These are phyloP conservation scores for Erinaceus europaeus DNA, from an alignment of 2,113 vertebrate genomes.

Conservation along the genomic window DNA sequence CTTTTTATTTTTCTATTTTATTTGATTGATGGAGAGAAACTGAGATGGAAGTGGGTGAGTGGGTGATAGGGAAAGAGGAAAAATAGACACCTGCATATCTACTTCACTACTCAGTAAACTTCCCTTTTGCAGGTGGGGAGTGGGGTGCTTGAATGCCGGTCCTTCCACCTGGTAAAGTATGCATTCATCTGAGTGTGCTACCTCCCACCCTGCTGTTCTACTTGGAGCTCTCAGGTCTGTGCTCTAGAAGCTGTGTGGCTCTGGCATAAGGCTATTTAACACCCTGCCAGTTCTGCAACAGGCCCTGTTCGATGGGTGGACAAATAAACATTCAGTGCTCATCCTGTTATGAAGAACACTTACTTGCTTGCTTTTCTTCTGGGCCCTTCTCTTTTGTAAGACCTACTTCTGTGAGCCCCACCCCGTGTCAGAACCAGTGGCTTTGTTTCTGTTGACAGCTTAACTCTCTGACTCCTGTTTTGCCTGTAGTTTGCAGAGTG, in stretches of 20 bases:
- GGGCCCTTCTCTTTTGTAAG: not conserved
- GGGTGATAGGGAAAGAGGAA: too few species aligned
- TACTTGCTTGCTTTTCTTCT: not conserved
- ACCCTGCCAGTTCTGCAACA: not conserved
- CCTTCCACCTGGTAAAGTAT: too few species aligned
- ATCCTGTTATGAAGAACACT: not conserved
- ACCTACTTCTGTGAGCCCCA: not conserved
- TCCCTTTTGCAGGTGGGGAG: too few species aligned
- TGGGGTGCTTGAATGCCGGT: too few species aligned
- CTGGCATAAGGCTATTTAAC: too few species aligned
- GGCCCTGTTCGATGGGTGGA: not conserved
- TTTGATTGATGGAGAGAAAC: too few species aligned
- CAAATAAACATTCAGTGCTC: not conserved
- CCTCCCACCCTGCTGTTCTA: too few species aligned
- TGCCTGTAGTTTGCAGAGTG: not conserved
- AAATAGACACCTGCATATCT: too few species aligned
- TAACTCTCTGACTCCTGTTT: not conserved
- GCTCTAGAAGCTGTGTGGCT: rapidly evolving
- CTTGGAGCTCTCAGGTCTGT: not conserved
- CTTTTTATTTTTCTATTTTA: too few species aligned
- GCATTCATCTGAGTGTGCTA: too few species aligned
- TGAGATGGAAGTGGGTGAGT: too few species aligned
- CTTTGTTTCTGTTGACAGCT: not conserved
- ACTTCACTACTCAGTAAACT: too few species aligned
- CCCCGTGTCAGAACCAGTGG: not conserved